phyloP scores from a whole-genome alignment of 2,797 vertebrate species.

The Delichon dasypus region DNA sequence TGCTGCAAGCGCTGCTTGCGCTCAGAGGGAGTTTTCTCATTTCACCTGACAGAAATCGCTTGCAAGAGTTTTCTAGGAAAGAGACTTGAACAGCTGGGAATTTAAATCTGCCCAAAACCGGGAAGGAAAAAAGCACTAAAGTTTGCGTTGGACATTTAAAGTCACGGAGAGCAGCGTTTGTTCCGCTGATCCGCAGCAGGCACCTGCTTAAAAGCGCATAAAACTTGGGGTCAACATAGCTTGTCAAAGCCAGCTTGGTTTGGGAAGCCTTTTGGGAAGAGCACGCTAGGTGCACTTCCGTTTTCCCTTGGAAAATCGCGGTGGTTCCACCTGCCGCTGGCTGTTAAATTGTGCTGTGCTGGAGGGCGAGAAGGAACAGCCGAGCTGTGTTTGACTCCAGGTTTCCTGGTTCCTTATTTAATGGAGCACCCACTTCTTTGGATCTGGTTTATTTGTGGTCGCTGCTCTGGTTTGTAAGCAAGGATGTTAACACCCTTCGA shows the following conservation, averaged over 20 bases:
- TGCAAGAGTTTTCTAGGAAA: background rate
- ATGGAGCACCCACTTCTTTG: conserved; percentile 52
- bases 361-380: background rate
- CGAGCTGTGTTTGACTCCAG: conserved; percentile 37
- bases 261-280: conserved; percentile 28
- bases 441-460: conserved; percentile 66
- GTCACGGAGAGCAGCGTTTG: background rate
- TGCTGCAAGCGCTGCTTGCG: background rate
- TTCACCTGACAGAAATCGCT: background rate
- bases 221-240: conserved; percentile 53
- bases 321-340: background rate
- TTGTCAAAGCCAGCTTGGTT: conserved; percentile 13
- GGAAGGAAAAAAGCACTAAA: background rate
- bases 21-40: background rate
- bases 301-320: background rate
- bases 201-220: conserved; percentile 20
- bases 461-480: conserved; percentile 63
- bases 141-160: background rate
- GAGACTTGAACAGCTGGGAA: background rate
- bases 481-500: conserved; percentile 53
- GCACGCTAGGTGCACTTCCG: background rate
- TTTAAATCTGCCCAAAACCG: background rate
- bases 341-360: background rate
- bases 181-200: background rate
- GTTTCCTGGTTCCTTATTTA: conserved; percentile 60